Conservation (phyloP, 2,113 vertebrate species). For the Neotragus moschatus region DNA sequence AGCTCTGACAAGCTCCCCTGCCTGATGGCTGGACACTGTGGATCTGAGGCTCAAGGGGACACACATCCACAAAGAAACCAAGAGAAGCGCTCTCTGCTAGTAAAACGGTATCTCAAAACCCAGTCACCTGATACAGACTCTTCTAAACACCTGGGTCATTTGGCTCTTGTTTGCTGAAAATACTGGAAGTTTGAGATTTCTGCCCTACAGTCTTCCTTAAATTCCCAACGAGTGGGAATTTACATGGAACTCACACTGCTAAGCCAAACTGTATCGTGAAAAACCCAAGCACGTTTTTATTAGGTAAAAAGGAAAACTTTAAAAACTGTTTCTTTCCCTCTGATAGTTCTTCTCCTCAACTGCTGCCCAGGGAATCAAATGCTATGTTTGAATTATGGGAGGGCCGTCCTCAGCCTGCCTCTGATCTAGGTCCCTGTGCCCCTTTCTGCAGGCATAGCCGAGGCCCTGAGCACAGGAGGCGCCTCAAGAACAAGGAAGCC, state of each 20-base stretch:
- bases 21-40: not conserved
- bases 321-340: not conserved
- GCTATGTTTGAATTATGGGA: not conserved
- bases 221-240: not conserved
- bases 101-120: not conserved
- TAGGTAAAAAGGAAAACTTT: not conserved
- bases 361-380: not conserved
- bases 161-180: not conserved
- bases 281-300: not conserved
- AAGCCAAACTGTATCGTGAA: not conserved
- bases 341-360: not conserved
- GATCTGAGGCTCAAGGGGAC: not conserved
- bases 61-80: not conserved
- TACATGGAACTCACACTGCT: not conserved
- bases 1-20: not conserved
- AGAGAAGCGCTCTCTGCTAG: constrained; percentile 31
- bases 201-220: not conserved
- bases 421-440: not conserved
- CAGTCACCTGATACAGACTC: not conserved
- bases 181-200: not conserved
- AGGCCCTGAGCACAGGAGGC: not conserved
- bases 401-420: not conserved
- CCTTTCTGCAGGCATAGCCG: not conserved
- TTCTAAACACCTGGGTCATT: not conserved
- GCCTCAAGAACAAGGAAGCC: not conserved